Conservation (phyloP, 1,140 invertebrate genomes). For the Lutraria rhynchaena region DNA sequence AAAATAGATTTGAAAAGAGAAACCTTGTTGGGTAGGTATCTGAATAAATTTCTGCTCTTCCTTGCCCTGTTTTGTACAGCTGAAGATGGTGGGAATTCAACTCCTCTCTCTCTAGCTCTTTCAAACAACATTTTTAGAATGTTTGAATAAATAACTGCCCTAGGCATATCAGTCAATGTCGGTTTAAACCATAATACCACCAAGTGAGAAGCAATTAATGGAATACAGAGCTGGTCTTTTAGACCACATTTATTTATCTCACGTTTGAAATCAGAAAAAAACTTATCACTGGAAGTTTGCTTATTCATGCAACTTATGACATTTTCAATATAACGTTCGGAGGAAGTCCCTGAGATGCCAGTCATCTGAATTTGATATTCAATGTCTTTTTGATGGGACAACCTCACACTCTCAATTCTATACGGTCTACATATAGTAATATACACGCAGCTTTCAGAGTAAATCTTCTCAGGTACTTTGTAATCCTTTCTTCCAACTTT, state of each 20-base stretch:
- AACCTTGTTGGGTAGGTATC: neutral
- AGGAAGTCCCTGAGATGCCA: neutral
- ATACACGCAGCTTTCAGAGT: neutral
- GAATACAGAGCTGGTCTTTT: neutral
- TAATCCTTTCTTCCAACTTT: neutral
- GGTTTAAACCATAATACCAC: slow-evolving; percentile 6
- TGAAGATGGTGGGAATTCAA: neutral
- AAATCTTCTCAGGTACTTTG: neutral
- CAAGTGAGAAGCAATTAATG: slow-evolving; percentile 2
- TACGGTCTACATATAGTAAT: slow-evolving; percentile 8
- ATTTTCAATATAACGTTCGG: neutral
- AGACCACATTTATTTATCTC: neutral
- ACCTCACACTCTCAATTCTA: neutral
- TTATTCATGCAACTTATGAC: neutral
- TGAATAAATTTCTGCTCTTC: neutral
- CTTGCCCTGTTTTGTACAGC: neutral
- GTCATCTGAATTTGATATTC: slow-evolving; percentile 8
- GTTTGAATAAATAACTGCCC: neutral
- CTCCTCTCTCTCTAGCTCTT: neutral
- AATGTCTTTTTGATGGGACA: neutral
- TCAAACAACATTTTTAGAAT: slow-evolving; percentile 19
- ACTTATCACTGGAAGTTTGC: neutral
- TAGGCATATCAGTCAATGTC: neutral
- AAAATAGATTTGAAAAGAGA: no score
- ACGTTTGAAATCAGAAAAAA: neutral